Evolutionary conservation across 2,113 vertebrate genomes (phyloP).

Genomic region (Pteruthius melanotis): DNA sequence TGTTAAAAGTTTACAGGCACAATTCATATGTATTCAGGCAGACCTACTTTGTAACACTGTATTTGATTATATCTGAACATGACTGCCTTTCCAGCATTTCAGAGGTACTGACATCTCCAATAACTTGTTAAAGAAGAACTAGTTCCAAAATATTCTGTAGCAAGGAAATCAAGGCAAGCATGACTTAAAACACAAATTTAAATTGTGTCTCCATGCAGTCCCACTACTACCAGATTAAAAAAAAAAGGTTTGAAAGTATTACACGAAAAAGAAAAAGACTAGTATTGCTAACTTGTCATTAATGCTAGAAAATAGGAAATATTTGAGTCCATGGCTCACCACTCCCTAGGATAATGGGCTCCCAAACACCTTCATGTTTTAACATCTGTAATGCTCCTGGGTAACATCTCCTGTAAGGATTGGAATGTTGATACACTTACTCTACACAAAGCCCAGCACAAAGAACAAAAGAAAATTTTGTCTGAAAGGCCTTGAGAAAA

Average conservation of each 20-base stretch:
- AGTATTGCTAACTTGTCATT: background rate
- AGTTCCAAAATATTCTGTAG: background rate
- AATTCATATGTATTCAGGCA: background rate
- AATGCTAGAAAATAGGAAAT: background rate
- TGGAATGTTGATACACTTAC: background rate
- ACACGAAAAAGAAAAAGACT: background rate
- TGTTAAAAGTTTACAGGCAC: background rate
- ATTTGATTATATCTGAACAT: background rate
- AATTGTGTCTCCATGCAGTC: background rate
- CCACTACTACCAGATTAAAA: background rate
- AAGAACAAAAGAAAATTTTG: background rate
- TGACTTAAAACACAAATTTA: background rate
- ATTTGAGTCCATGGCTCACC: background rate
- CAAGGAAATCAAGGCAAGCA: background rate
- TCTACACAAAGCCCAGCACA: background rate
- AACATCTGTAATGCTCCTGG: background rate
- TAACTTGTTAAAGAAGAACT: background rate
- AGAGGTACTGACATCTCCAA: background rate
- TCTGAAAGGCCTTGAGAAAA: background rate
- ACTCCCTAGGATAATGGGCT: background rate
- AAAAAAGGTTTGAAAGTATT: background rate
- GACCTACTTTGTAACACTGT: background rate
- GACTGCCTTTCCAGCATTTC: background rate
- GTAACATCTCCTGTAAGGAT: background rate
- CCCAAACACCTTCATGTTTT: background rate